Percentiles rank a stretch among this genome's conserved stretches.
Conservation (phyloP, 2,113 vertebrate species). For the Aptenodytes forsteri region DNA sequence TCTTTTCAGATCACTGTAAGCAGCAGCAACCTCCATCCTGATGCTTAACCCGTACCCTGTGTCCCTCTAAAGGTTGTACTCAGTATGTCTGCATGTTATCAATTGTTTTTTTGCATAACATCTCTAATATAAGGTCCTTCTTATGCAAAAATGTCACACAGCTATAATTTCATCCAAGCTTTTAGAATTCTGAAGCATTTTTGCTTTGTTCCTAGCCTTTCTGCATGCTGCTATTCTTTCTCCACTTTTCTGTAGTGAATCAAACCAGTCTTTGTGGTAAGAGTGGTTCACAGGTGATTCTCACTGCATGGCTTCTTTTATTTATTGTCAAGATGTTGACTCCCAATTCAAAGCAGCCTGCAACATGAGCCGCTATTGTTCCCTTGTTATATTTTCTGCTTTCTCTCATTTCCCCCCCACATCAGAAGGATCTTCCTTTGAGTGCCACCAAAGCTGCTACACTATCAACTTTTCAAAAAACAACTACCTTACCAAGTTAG, state of each 20-base stretch:
- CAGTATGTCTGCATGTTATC: background rate
- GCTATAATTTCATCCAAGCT: background rate
- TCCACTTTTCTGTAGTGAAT: background rate
- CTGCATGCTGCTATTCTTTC: background rate
- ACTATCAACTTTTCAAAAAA: background rate
- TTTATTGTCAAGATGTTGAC: background rate
- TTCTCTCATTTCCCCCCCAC: background rate
- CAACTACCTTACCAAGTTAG: background rate
- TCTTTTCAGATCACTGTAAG: background rate
- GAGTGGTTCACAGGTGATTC: background rate
- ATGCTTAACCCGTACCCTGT: background rate
- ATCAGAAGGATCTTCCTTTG: background rate
- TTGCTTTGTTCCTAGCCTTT: background rate
- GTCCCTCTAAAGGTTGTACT: background rate
- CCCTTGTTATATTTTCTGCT: background rate
- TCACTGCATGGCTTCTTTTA: background rate
- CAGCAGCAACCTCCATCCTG: background rate
- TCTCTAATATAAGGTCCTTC: background rate
- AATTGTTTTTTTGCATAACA: background rate
- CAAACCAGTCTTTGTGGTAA: accelerated
- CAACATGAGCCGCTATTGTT: background rate
- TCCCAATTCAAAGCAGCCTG: background rate
- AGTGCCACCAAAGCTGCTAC: background rate
- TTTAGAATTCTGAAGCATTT: background rate
- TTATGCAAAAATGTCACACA: background rate